These are phyloP conservation scores for Hydra vulgaris DNA, from an alignment of 30 jellyfish, hydroid and myxozoan genomes.

Conservation along the genomic window DNA sequence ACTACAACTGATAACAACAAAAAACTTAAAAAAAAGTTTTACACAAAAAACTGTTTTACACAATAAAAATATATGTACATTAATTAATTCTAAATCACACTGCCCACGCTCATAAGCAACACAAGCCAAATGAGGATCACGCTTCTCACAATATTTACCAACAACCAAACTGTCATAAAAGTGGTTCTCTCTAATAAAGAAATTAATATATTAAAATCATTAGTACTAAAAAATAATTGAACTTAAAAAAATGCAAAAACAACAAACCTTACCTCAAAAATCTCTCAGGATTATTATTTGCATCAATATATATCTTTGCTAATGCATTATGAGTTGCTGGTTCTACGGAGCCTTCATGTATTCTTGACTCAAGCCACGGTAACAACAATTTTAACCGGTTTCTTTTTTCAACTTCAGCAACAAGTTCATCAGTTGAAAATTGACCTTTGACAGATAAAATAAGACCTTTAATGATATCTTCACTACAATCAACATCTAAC, in stretches of 20 bases:
- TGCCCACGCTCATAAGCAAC: constrained; percentile 99
- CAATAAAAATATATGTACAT: constrained; percentile 17
- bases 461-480: constrained; percentile 89
- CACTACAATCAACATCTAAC: constrained; percentile 96
- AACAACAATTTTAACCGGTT: constrained; percentile 78
- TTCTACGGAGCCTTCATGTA: constrained; percentile 94
- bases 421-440: constrained; percentile 94
- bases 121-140: constrained; percentile 99
- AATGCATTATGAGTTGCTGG: constrained; percentile 99
- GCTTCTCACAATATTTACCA: constrained; percentile 98
- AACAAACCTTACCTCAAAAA: constrained; percentile 52
- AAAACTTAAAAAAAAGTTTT: not conserved
- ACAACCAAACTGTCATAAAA: constrained; percentile 96
- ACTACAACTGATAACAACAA: too few relatives aligned
- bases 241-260: not conserved
- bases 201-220: not conserved
- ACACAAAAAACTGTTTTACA: not conserved
- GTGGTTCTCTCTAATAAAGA: constrained; percentile 72
- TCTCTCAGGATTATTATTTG: constrained; percentile 97
- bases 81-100: constrained; percentile 77
- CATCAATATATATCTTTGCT: constrained; percentile 96
- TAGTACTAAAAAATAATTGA: not conserved
- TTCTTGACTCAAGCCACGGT: constrained; percentile 96
- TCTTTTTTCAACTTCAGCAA: constrained; percentile 97
- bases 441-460: constrained; percentile 91